These are phyloP conservation scores for Mycalesis mineus DNA, from an alignment of 2,888 invertebrate genomes.

Conservation along the genomic window DNA sequence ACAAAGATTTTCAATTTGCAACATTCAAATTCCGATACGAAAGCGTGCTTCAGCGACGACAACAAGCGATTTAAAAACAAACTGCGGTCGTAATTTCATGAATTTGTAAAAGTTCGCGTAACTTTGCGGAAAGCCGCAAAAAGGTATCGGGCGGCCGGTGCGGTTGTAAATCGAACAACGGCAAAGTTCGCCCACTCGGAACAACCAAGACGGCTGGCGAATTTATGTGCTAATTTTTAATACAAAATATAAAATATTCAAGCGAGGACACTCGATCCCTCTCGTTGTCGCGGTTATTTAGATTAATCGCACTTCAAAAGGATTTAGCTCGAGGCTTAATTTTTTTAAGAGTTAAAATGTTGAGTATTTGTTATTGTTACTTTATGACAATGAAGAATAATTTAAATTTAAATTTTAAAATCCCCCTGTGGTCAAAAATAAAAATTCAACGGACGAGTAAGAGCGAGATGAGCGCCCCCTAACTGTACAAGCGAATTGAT, in stretches of 20 bases:
- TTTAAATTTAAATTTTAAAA: too few species aligned
- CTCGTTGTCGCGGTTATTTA: neutral
- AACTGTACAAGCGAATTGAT: too few species aligned
- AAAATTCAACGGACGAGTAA: too few species aligned
- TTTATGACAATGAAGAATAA: too few species aligned
- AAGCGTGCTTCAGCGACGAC: neutral
- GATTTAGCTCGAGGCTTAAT: too few species aligned
- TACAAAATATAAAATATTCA: neutral
- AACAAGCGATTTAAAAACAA: neutral
- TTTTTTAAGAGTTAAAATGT: too few species aligned
- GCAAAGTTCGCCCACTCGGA: neutral
- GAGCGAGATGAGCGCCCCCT: too few species aligned
- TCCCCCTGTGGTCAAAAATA: too few species aligned
- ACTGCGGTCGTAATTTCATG: constrained; percentile 4
- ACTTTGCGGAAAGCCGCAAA: constrained; percentile 3
- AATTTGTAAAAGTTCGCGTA: constrained; percentile 1
- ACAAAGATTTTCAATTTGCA: neutral
- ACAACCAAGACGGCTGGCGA: neutral
- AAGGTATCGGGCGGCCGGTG: neutral
- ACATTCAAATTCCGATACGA: neutral
- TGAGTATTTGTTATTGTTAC: too few species aligned
- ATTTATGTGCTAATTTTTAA: constrained; percentile 3
- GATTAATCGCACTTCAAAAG: neutral
- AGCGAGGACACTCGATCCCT: neutral
- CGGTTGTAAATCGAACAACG: neutral